Evolutionary conservation across 2,888 invertebrate genomes (phyloP).

Genomic region (Amblyteles armatorius): DNA sequence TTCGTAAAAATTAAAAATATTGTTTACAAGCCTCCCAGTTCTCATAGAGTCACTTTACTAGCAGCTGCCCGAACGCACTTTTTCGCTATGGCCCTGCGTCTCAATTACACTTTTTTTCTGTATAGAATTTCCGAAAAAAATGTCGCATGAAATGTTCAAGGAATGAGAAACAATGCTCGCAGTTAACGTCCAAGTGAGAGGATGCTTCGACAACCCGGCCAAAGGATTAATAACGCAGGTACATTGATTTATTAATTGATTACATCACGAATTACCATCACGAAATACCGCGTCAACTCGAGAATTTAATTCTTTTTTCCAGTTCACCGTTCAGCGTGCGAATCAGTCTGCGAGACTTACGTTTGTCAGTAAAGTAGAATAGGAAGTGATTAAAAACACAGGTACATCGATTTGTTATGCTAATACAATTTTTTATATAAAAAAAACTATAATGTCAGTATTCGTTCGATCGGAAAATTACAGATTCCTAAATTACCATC

Average conservation of each 20-base stretch:
- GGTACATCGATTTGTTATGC: neutral
- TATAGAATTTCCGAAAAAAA: too few species aligned
- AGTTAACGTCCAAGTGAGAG: too few species aligned
- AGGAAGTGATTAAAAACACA: neutral
- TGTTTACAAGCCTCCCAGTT: too few species aligned
- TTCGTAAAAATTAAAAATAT: neutral
- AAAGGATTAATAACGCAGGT: neutral
- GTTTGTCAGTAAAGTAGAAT: too few species aligned
- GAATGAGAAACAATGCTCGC: too few species aligned
- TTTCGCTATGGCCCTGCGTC: too few species aligned
- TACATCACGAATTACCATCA: neutral
- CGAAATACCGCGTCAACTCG: neutral
- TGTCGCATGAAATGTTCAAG: too few species aligned
- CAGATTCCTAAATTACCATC: slow-evolving; percentile 4
- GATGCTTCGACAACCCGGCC: too few species aligned
- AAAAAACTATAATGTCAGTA: neutral
- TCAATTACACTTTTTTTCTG: too few species aligned
- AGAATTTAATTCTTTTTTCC: neutral
- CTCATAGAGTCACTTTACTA: too few species aligned
- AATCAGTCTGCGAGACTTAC: neutral
- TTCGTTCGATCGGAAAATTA: neutral
- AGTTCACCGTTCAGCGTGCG: neutral
- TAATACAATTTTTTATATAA: neutral
- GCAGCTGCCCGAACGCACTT: too few species aligned
- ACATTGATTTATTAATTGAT: neutral